Conservation (phyloP, 2,888 invertebrate genomes). For the Drosophila helvetica region DNA sequence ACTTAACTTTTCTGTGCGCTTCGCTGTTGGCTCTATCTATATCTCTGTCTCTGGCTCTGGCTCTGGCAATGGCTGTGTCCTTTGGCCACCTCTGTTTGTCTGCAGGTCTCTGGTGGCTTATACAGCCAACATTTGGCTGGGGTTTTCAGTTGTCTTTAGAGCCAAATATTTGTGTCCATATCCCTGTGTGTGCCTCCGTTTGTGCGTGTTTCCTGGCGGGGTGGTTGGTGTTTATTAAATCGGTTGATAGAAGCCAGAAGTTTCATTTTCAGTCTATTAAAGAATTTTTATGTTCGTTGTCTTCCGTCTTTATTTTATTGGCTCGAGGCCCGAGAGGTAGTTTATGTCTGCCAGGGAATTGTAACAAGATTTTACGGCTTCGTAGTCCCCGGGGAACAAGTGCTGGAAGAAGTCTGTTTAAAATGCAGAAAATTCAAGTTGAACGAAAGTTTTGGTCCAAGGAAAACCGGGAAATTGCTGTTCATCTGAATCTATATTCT, state of each 20-base stretch:
- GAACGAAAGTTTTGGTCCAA: not conserved
- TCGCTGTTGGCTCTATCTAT: conserved; percentile 1
- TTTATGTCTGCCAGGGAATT: conserved; percentile 47
- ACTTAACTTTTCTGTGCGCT: conserved; percentile 50
- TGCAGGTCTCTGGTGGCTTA: conserved; percentile 44
- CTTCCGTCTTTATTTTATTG: conserved; percentile 22
- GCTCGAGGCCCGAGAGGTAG: conserved; percentile 10
- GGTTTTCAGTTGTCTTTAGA: conserved; percentile 43
- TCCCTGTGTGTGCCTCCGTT: not conserved
- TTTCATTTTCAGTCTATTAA: conserved; percentile 65
- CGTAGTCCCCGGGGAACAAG: conserved; percentile 13
- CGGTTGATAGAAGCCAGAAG: conserved; percentile 39
- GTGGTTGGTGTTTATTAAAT: conserved; percentile 51
- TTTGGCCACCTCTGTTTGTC: conserved; percentile 26
- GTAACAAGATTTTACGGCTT: conserved; percentile 42
- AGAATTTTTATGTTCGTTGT: conserved; percentile 42
- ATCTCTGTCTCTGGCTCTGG: conserved; percentile 4
- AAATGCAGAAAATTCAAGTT: not conserved
- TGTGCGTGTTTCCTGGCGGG: conserved; percentile 2
- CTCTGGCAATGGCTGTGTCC: not conserved
- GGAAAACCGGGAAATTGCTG: not conserved
- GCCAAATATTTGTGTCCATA: conserved; percentile 41
- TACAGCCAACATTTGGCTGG: conserved; percentile 51
- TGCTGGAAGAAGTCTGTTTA: conserved; percentile 3
- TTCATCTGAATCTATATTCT: not conserved